Percentiles rank a stretch among this genome's conserved stretches.
phyloP scores from a whole-genome alignment of 2,113 vertebrate species.

The Lasiurus borealis region DNA sequence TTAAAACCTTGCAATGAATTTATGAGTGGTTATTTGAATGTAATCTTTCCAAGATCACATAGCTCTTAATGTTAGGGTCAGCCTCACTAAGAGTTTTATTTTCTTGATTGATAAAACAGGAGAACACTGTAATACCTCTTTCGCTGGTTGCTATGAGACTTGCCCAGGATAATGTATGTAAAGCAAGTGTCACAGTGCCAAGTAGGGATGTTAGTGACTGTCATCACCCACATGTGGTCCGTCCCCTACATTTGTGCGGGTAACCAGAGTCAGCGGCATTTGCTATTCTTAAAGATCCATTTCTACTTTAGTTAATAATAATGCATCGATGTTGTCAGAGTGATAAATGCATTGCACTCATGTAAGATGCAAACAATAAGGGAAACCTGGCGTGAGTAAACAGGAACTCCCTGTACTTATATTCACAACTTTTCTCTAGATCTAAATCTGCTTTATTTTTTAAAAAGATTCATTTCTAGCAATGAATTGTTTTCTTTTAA shows the following conservation, averaged over 20 bases:
- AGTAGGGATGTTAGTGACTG: not conserved
- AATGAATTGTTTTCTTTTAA: not conserved
- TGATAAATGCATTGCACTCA: not conserved
- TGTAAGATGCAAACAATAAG: not conserved
- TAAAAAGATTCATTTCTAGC: not conserved
- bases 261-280: not conserved
- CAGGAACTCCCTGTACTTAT: not conserved
- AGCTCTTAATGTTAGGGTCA: not conserved
- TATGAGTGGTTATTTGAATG: not conserved
- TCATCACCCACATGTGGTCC: not conserved
- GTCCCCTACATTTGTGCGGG: not conserved
- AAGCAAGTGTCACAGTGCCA: not conserved
- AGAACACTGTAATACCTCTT: not conserved
- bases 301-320: not conserved
- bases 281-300: not conserved
- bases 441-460: not conserved
- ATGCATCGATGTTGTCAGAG: not conserved
- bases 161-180: not conserved
- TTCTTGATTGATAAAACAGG: not conserved
- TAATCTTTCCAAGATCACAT: not conserved
- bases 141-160: not conserved
- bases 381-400: not conserved
- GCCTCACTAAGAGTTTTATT: not conserved
- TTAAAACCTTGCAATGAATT: not conserved
- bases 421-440: slow-evolving; percentile 1